Evolutionary conservation across 2,888 invertebrate species (phyloP), one percentile per base, ranked within the genome.

Genomic region (Athetis lepigone): DNA sequence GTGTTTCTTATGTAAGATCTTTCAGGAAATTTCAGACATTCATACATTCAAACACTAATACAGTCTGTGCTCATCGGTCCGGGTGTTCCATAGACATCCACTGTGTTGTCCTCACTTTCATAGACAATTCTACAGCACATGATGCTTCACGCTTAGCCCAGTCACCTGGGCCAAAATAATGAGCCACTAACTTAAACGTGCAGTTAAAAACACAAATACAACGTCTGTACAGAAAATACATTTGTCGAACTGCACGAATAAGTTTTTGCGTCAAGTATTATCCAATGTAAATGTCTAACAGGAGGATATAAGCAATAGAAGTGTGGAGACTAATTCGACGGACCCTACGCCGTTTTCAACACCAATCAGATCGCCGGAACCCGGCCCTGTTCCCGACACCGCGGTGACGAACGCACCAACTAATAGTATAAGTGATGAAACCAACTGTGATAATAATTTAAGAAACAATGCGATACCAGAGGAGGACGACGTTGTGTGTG

Each of bases 381-480:
- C 67, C 58, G 58, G 55, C 39, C 57, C 52, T 33, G 69, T 43
- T 36, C 50, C 63, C 52, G 71, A 74, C 36, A 50, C 49, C 54
- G 25, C 69, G 50, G 71, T 51, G 61, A 43, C 56, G 52, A 69
- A 68, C 27, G 73, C 75, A 55, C 78, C 80, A 68, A 79, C 86
- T 79, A 85, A 85, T 92, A 92, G 91, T 86, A 85, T 91, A 91
- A 93, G 92, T 90, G 88, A 87, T 88, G 89, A 86, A 90, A 90
- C 82, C 66, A 90, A 92, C 94, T 94, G 94, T 94, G 94, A 95
- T 94, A 93, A 82, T 92, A 92, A 90, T 92, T 88, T 94, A 92
- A 92, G 93, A 79, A 85, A 88, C 81, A 91, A 90, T 75, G 81
- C 83, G 55, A 78, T 71, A 67, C 70, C 61, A 6, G 95, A 94